A percentile compares a stretch with the other conserved stretches of the same genome.
These are phyloP conservation scores for Cyphomyrus plagiostoma DNA, from an alignment of 2,113 vertebrate species.

Conservation along the genomic window DNA sequence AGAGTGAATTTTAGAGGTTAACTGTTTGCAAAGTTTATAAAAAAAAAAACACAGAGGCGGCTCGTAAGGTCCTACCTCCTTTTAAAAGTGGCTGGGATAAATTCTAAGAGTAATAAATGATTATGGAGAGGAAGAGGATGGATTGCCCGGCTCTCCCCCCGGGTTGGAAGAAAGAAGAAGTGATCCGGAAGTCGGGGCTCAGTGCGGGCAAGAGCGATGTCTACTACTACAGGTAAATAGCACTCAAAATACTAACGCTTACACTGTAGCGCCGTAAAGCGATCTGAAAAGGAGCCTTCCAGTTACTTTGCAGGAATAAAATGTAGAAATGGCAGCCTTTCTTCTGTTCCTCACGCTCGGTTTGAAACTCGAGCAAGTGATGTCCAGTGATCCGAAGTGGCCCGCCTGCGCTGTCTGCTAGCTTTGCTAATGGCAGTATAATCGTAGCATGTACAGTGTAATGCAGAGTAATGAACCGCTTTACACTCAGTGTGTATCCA, in stretches of 20 bases:
- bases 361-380: background rate
- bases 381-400: background rate
- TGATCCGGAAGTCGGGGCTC: slow-evolving; percentile 78
- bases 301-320: background rate
- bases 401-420: background rate
- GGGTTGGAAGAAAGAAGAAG: slow-evolving; percentile 81
- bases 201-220: slow-evolving; percentile 80
- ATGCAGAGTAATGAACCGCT: background rate
- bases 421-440: background rate
- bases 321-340: background rate
- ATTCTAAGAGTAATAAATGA: slow-evolving; percentile 31
- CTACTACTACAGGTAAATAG: slow-evolving; percentile 75
- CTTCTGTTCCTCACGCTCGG: background rate
- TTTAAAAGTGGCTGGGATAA: background rate
- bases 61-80: background rate
- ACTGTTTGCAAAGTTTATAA: slow-evolving; percentile 10
- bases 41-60: background rate
- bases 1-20: background rate
- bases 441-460: background rate
- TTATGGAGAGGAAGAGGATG: slow-evolving; percentile 70
- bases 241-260: background rate
- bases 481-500: background rate
- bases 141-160: slow-evolving; percentile 73
- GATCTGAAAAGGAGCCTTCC: background rate
- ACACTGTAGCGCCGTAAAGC: background rate